Percentiles rank a stretch among this genome's conserved stretches.
These are phyloP conservation scores for Chloroceryle inda DNA, from an alignment of 2,797 vertebrate genomes.

Conservation along the genomic window DNA sequence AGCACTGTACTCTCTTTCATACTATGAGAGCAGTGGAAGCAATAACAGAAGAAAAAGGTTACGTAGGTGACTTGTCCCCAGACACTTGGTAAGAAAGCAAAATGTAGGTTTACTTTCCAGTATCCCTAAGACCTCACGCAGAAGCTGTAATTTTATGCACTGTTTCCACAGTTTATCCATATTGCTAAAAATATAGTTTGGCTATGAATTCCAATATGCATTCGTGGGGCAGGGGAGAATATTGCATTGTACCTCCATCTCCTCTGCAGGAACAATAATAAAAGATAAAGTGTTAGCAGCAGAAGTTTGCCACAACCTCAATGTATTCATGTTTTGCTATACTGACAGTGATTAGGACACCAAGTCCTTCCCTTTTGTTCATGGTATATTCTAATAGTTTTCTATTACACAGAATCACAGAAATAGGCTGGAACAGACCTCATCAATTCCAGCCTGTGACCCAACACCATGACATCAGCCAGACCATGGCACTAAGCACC, in stretches of 20 bases:
- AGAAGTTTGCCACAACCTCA: not conserved
- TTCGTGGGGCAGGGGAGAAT: fast-evolving
- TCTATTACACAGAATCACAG: not conserved
- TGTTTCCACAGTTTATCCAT: not conserved
- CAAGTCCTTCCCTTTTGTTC: not conserved
- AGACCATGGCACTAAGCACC: no score
- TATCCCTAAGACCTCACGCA: not conserved
- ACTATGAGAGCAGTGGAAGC: not conserved
- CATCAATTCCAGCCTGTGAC: no score
- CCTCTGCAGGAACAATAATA: not conserved
- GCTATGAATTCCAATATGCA: not conserved
- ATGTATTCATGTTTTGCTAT: not conserved
- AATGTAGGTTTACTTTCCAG: not conserved
- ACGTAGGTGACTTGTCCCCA: not conserved
- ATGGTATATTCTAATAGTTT: not conserved
- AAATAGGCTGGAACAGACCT: no score
- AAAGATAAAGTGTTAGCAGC: not conserved
- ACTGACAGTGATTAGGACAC: not conserved
- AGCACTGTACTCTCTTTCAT: not conserved
- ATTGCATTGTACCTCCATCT: not conserved
- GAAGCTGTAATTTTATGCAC: not conserved
- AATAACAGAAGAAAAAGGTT: not conserved
- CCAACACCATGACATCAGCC: no score
- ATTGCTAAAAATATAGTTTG: not conserved
- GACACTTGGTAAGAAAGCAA: not conserved